These are phyloP conservation scores for Macaria liturata DNA, from an alignment of 2,888 invertebrate species.

Conservation along the genomic window DNA sequence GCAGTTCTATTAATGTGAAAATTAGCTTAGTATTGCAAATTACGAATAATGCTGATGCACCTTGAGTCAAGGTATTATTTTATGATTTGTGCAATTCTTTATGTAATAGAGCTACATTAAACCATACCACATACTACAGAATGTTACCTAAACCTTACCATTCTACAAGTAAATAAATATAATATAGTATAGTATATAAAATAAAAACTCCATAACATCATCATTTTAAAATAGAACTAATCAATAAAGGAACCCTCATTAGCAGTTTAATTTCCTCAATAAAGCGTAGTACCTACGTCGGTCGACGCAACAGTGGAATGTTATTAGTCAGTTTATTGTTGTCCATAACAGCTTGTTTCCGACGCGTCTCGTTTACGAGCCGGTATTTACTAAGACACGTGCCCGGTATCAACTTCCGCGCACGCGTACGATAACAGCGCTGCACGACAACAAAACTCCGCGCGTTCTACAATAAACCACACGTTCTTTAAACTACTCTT, in stretches of 20 bases:
- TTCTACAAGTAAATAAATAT: too few species aligned
- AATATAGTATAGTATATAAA: too few species aligned
- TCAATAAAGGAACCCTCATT: conserved; percentile 27
- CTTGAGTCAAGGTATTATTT: too few species aligned
- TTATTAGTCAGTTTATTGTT: conserved; percentile 24
- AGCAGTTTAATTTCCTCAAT: conserved; percentile 23
- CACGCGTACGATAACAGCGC: conserved; percentile 48
- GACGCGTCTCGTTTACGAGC: conserved; percentile 40
- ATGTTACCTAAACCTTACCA: too few species aligned
- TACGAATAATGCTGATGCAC: too few species aligned
- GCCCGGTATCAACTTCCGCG: conserved; percentile 43
- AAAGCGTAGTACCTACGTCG: conserved; percentile 8
- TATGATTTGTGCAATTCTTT: too few species aligned
- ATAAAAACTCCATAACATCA: background rate
- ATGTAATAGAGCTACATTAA: too few species aligned
- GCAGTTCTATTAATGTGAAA: too few species aligned
- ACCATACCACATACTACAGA: too few species aligned
- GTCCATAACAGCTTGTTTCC: conserved; percentile 19
- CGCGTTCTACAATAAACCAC: conserved; percentile 36
- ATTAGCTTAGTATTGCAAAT: too few species aligned
- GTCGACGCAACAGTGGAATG: conserved; percentile 6
- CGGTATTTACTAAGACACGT: conserved; percentile 63
- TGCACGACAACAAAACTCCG: conserved; percentile 28
- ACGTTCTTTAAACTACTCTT: conserved; percentile 28
- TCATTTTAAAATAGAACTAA: conserved; percentile 17